Evolutionary conservation across 2,888 invertebrate species (phyloP), one percentile per base, ranked within the genome.

Genomic region (Congeria kusceri): DNA sequence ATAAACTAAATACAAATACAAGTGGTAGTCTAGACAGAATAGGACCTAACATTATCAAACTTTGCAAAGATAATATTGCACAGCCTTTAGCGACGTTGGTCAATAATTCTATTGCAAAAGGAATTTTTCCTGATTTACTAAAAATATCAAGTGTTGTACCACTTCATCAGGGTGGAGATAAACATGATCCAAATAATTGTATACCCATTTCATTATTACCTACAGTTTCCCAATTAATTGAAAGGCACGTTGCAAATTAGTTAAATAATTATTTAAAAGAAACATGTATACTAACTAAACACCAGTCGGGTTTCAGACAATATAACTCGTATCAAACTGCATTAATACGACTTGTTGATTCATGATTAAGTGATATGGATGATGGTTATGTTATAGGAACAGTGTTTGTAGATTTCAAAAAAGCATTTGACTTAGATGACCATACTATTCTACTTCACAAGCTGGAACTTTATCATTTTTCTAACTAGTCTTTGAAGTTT

Each of bases 341-440:
- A 7, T 53, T 53, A 13, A 23, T 53, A n/a, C n/a, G n/a, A n/a
- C n/a, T n/a, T n/a, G n/a, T n/a, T n/a, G n/a, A n/a, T n/a, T n/a
- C n/a, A n/a, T n/a, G n/a, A n/a, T n/a, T n/a, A n/a, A n/a, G n/a
- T n/a, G n/a, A n/a, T n/a, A n/a, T n/a, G n/a, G n/a, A n/a, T n/a
- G n/a, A n/a, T n/a, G n/a, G n/a, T n/a, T n/a, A n/a, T n/a, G n/a
- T n/a, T n/a, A n/a, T n/a, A 20, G 53, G 53, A 20, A 53, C 53
- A 5, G 53, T 53, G 53, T 53, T 53, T 53, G 20, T 53, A 7
- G 53, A 53, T 13, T 53, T 53, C 23, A n/a, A 23, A 23, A 53
- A 53, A 53, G 53, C 53, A 20, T 53, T 53, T 53, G 53, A 53
- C 23, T 23, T 53, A 20, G 53, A 7, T 5, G 53, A 53, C 53